Conservation (phyloP, 1,140 invertebrate species). For the Pectinophora gossypiella region DNA sequence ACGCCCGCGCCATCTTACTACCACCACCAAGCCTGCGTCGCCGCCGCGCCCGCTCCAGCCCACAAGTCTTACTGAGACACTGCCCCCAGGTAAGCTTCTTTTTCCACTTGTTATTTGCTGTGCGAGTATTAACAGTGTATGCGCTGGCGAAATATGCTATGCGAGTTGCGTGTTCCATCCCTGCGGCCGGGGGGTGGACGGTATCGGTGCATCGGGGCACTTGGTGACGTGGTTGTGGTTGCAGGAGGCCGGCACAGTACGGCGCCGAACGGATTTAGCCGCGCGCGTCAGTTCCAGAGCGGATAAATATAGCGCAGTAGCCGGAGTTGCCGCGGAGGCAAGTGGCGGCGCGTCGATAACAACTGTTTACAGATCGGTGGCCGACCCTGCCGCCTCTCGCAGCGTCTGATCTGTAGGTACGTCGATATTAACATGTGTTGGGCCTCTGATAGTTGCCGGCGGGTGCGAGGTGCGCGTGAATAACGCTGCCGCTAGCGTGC, state of each 20-base stretch:
- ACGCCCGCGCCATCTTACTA: constrained; percentile 69
- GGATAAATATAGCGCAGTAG: constrained; percentile 70
- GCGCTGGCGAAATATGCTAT: constrained; percentile 55
- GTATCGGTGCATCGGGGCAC: constrained; percentile 25
- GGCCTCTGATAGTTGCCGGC: no score
- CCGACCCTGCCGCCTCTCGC: constrained; percentile 64
- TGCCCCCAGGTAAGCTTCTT: constrained; percentile 49
- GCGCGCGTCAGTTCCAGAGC: constrained; percentile 61
- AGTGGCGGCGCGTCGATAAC: constrained; percentile 67
- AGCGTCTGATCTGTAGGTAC: constrained; percentile 65
- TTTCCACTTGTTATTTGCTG: constrained; percentile 17
- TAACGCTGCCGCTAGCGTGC: no score
- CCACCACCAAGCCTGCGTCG: constrained; percentile 74
- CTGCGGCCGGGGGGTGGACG: constrained; percentile 37
- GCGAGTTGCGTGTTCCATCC: constrained; percentile 46
- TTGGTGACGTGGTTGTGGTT: constrained; percentile 69
- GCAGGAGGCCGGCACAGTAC: constrained; percentile 64
- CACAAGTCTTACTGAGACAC: constrained; percentile 68
- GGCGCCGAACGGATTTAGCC: constrained; percentile 70
- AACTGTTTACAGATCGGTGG: constrained; percentile 71
- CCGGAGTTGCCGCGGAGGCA: constrained; percentile 58
- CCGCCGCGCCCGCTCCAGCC: constrained; percentile 54
- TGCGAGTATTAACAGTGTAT: constrained; percentile 33
- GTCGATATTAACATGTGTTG: constrained; percentile 54
- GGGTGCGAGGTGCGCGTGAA: no score